These are phyloP conservation scores for Diabrotica balteata DNA, from an alignment of 2,888 invertebrate species.

Conservation along the genomic window DNA sequence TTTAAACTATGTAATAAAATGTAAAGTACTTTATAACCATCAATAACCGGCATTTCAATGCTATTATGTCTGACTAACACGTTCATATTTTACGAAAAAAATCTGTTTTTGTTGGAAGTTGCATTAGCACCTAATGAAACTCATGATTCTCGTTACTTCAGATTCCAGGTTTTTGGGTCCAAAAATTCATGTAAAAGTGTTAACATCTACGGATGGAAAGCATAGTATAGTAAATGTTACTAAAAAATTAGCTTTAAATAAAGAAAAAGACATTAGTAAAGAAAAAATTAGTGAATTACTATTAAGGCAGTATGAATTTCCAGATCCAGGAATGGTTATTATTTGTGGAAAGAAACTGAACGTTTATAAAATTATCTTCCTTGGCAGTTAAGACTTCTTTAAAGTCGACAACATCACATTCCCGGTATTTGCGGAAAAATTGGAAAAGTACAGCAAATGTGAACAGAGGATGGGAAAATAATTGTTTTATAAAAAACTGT, in stretches of 20 bases:
- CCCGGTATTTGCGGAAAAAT: slow-evolving; percentile 68
- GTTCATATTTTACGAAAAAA: slow-evolving; percentile 10
- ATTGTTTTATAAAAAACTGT: slow-evolving; percentile 41
- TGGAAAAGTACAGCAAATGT: slow-evolving; percentile 75
- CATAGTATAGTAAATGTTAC: slow-evolving; percentile 63
- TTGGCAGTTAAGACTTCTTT: slow-evolving; percentile 87
- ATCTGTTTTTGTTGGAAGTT: no score
- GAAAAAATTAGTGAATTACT: slow-evolving; percentile 66
- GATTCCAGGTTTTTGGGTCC: slow-evolving; percentile 61
- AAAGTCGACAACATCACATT: slow-evolving; percentile 67
- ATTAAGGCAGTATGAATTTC: slow-evolving; percentile 64
- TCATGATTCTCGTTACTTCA: no score
- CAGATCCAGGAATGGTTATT: slow-evolving; percentile 82
- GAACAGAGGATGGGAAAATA: slow-evolving; percentile 85
- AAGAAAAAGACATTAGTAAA: slow-evolving; percentile 63
- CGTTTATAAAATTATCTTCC: slow-evolving; percentile 81
- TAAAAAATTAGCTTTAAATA: slow-evolving; percentile 57
- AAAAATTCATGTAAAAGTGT: slow-evolving; percentile 67
- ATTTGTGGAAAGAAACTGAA: slow-evolving; percentile 72
- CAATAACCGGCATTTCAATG: slow-evolving; percentile 8
- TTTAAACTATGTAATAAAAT: slow-evolving; percentile 42
- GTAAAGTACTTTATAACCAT: slow-evolving; percentile 40
- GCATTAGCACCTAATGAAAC: no score
- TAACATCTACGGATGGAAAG: slow-evolving; percentile 64
- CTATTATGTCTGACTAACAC: not conserved